phyloP scores from a whole-genome alignment of 1,140 invertebrate species.

The Drosophila nigromelanica region DNA sequence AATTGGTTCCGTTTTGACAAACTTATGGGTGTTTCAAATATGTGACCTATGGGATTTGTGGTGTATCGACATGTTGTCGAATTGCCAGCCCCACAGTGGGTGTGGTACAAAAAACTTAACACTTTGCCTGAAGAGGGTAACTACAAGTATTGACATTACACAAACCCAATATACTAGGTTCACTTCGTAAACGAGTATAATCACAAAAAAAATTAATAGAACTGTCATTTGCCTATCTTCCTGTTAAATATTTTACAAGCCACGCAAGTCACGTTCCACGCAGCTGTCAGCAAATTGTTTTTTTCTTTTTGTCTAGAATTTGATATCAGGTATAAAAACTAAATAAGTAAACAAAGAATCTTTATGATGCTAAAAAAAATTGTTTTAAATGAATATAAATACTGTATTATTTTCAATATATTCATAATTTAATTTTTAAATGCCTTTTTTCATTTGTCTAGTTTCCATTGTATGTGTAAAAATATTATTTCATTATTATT shows the following conservation, averaged over 20 bases:
- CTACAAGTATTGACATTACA: no score
- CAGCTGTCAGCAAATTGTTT: conserved; percentile 14
- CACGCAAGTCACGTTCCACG: conserved; percentile 23
- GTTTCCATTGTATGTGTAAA: background rate
- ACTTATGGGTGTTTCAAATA: no score
- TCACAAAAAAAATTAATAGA: conserved; percentile 7
- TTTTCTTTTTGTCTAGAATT: background rate
- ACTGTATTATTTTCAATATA: background rate
- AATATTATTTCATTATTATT: conserved; percentile 27
- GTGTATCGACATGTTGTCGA: no score
- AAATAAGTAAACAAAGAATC: conserved; percentile 6
- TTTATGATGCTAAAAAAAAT: background rate
- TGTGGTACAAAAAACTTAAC: no score
- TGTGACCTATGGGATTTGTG: no score
- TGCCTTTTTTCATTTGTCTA: background rate
- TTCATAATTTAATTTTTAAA: no score
- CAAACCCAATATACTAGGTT: no score
- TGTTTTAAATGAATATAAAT: background rate
- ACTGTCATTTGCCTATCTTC: conserved; percentile 13
- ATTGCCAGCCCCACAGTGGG: no score
- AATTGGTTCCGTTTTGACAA: no score
- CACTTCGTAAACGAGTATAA: no score
- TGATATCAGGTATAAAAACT: conserved; percentile 11
- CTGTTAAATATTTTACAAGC: conserved; percentile 15
- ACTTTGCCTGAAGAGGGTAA: no score